phyloP scores from a whole-genome alignment of 2,888 invertebrate species.

The Phytoseiulus persimilis region DNA sequence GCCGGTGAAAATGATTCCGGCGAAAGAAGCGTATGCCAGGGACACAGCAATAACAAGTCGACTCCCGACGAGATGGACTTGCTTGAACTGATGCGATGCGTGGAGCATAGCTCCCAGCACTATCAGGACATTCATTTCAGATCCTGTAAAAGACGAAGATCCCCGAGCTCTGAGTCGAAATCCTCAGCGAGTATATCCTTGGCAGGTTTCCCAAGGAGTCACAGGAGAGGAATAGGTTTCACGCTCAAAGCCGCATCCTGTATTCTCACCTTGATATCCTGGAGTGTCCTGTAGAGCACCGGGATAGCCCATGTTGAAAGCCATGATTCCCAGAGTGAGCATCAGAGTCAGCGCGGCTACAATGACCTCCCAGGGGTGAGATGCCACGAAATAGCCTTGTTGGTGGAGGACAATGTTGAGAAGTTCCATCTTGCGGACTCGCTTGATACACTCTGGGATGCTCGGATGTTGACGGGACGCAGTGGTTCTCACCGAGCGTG shows the following conservation, averaged over 20 bases:
- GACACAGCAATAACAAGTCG: background rate
- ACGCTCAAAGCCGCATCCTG: no score
- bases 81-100: slow-evolving; percentile 21
- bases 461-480: background rate
- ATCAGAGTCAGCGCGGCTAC: slow-evolving; percentile 48
- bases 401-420: slow-evolving; percentile 58
- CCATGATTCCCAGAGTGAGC: slow-evolving; percentile 50
- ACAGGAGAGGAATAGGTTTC: no score
- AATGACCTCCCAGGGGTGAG: slow-evolving; percentile 69
- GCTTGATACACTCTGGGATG: background rate
- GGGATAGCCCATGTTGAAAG: slow-evolving; percentile 41
- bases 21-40: background rate
- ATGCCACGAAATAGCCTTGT: slow-evolving; percentile 82
- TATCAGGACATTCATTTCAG: slow-evolving; percentile 20
- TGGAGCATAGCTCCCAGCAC: background rate
- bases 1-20: background rate
- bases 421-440: background rate
- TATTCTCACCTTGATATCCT: background rate
- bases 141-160: background rate
- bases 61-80: background rate
- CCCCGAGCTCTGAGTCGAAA: background rate
- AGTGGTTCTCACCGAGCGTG: background rate
- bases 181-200: no score
- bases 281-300: background rate
- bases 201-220: no score